Conservation (phyloP, 2,797 vertebrate species). For the Myotis myotis region DNA sequence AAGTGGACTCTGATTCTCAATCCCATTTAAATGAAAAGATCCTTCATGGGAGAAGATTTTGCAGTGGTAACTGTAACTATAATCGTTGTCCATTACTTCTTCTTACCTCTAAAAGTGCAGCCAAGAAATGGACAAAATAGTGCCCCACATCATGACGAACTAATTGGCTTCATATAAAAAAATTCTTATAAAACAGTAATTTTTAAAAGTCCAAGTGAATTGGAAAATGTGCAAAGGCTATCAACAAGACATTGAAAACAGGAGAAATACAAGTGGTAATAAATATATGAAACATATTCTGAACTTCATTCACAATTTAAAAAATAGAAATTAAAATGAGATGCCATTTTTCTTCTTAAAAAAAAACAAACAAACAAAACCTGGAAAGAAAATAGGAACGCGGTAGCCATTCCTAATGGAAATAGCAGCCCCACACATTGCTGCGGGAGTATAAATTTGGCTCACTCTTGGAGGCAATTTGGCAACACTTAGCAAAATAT, state of each 20-base stretch:
- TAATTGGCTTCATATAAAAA: neutral
- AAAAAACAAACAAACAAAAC: neutral
- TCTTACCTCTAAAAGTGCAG: neutral
- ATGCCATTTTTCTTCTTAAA: neutral
- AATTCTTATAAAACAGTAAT: neutral
- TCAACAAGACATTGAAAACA: neutral
- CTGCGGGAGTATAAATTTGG: neutral
- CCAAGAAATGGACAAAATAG: neutral
- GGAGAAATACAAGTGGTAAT: neutral
- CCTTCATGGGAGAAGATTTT: neutral
- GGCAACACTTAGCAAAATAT: neutral
- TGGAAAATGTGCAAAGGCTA: neutral
- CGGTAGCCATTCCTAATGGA: neutral
- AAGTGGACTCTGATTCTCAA: neutral
- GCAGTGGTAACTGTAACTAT: accelerated
- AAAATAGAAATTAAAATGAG: constrained; percentile 15
- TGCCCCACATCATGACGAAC: neutral
- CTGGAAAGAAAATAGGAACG: neutral
- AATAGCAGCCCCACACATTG: accelerated
- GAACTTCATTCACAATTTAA: neutral
- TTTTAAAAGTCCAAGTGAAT: neutral
- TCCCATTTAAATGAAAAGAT: neutral
- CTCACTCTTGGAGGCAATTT: neutral
- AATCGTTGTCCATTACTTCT: neutral
- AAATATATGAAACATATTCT: neutral